phyloP scores from a whole-genome alignment of 2,113 vertebrate genomes.

The Scytalopus superciliaris region DNA sequence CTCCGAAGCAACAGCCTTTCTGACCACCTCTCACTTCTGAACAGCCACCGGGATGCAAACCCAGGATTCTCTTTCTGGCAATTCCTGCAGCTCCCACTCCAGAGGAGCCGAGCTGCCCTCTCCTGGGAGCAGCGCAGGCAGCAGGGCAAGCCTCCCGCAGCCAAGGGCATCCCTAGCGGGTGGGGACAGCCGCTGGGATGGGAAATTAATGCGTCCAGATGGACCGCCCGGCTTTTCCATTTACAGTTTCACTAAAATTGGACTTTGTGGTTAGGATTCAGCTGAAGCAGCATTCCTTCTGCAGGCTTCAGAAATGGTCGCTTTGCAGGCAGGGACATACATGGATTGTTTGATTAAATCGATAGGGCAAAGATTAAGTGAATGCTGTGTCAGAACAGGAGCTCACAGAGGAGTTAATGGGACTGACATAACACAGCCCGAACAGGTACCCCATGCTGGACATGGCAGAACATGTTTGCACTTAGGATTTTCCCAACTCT shows the following conservation, averaged over 20 bases:
- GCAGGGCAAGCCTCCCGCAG: conserved; percentile 5
- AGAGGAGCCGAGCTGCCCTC: conserved; percentile 40
- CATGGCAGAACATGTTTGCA: not conserved
- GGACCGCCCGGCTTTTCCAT: not conserved
- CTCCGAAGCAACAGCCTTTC: not conserved
- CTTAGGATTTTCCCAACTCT: not conserved
- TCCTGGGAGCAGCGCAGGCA: conserved; percentile 29
- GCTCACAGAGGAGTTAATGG: not conserved
- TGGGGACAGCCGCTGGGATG: not conserved
- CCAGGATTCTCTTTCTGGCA: not conserved
- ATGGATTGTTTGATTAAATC: conserved; percentile 7
- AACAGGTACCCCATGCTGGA: not conserved
- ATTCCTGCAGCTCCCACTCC: not conserved
- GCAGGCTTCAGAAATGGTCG: not conserved
- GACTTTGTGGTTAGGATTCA: not conserved
- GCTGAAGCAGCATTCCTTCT: not conserved
- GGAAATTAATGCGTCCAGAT: not conserved
- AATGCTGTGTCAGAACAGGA: not conserved
- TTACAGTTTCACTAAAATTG: not conserved
- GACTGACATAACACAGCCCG: not conserved
- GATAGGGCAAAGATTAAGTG: not conserved
- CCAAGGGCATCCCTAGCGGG: not conserved
- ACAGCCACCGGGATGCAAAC: not conserved
- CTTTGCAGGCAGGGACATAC: not conserved
- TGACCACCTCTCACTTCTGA: not conserved